Percentiles rank a stretch among this genome's conserved stretches.
phyloP scores from a whole-genome alignment of 2,797 vertebrate species.

The Poeciliopsis gracilis region DNA sequence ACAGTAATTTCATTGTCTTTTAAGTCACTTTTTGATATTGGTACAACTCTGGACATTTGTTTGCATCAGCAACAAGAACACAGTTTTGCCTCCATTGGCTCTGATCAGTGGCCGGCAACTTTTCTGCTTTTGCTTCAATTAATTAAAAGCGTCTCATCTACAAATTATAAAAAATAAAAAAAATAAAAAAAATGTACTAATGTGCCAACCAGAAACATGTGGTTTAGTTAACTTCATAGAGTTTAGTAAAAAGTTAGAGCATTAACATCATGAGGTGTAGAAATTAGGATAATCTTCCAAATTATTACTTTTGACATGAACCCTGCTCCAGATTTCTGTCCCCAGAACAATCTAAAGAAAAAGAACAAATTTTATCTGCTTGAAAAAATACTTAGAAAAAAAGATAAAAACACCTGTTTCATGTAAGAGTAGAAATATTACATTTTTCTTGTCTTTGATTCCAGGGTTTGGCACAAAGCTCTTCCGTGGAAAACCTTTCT shows the following conservation, averaged over 20 bases:
- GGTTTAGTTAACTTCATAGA: background rate
- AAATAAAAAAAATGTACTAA: background rate
- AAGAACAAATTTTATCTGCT: background rate
- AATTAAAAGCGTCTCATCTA: background rate
- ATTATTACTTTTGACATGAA: background rate
- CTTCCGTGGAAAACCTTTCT: constrained; percentile 86
- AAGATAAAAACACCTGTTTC: background rate
- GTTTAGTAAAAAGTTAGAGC: background rate
- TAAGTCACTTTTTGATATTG: background rate
- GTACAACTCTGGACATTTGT: background rate
- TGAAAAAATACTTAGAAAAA: background rate
- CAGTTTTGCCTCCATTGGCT: background rate
- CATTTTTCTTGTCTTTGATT: constrained; percentile 26
- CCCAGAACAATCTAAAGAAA: background rate
- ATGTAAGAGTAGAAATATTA: background rate
- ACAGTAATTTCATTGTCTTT: background rate
- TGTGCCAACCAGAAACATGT: background rate
- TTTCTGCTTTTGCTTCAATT: background rate
- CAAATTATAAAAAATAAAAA: background rate
- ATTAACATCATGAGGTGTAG: background rate
- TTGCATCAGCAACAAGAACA: background rate
- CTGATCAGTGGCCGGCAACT: background rate
- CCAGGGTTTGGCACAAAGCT: constrained; percentile 88
- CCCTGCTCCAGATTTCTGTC: background rate
- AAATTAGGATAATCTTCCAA: background rate